These are phyloP conservation scores for Lysandra coridon DNA, from an alignment of 2,888 invertebrate species.

Conservation along the genomic window DNA sequence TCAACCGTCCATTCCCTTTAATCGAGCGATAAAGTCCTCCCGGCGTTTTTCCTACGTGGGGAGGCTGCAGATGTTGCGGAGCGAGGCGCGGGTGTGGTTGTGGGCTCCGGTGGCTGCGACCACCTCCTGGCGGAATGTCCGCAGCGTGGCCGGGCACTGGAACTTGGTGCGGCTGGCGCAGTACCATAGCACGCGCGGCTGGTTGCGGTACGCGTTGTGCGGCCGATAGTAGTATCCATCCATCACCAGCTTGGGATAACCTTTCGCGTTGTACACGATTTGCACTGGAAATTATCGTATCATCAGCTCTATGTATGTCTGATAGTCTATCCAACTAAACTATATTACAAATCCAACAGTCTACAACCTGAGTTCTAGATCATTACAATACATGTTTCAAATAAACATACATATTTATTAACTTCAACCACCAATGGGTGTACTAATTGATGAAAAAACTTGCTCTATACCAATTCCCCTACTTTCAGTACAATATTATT, in stretches of 20 bases:
- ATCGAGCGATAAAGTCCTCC: neutral
- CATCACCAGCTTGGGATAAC: slow-evolving; percentile 66
- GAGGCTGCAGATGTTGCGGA: neutral
- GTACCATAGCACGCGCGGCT: slow-evolving; percentile 69
- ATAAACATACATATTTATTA: neutral
- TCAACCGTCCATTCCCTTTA: neutral
- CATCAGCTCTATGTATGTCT: slow-evolving; percentile 24
- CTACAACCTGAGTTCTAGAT: neutral
- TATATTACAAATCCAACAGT: neutral
- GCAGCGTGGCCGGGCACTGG: slow-evolving; percentile 61
- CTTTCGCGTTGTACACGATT: slow-evolving; percentile 61
- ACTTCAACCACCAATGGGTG: neutral
- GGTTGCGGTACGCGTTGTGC: slow-evolving; percentile 72
- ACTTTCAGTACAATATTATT: neutral
- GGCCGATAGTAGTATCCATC: slow-evolving; percentile 67
- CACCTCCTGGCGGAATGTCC: slow-evolving; percentile 62
- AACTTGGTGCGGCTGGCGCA: slow-evolving; percentile 63
- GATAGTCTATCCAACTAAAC: neutral
- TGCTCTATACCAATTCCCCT: neutral
- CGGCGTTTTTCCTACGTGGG: neutral
- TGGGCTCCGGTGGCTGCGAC: slow-evolving; percentile 59
- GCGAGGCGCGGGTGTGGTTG: slow-evolving; percentile 50
- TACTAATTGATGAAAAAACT: neutral
- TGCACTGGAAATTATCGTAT: slow-evolving; percentile 55
- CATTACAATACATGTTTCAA: neutral